phyloP scores from a whole-genome alignment of 2,113 vertebrate genomes.

The Aleadryas rufinucha region DNA sequence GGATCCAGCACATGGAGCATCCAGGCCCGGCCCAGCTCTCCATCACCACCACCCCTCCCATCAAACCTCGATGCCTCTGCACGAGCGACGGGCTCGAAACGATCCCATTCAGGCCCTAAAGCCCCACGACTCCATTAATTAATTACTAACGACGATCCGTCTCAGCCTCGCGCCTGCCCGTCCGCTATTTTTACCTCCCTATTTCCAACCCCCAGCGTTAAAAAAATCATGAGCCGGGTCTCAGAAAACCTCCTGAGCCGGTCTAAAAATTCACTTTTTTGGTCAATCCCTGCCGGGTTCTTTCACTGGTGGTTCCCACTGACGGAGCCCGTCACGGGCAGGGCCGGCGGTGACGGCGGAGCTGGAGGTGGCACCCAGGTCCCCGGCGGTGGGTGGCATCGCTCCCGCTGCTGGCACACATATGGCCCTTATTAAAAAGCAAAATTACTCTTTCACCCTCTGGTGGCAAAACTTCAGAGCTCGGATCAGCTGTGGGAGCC shows the following conservation, averaged over 20 bases:
- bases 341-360: rapidly evolving
- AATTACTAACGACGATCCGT: not conserved
- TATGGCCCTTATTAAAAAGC: slow-evolving; percentile 73
- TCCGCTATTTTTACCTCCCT: slow-evolving; percentile 34
- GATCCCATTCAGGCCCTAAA: slow-evolving; percentile 1
- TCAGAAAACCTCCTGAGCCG: not conserved
- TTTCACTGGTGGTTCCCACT: not conserved
- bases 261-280: not conserved
- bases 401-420: not conserved
- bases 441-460: slow-evolving; percentile 68
- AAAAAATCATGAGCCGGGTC: slow-evolving; percentile 8
- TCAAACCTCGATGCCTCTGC: not conserved
- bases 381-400: not conserved
- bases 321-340: rapidly evolving
- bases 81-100: rapidly evolving
- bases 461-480: slow-evolving; percentile 61
- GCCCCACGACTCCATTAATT: not conserved
- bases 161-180: not conserved
- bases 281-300: not conserved
- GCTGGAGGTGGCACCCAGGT: not conserved
- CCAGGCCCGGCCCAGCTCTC: not conserved
- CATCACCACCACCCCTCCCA: not conserved
- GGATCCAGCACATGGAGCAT: not conserved
- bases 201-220: not conserved
- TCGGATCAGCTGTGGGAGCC: slow-evolving; percentile 39